Percentiles rank a stretch among this genome's conserved stretches.
phyloP scores from a whole-genome alignment of 2,888 invertebrate genomes.

The Odontocolon sp. region DNA sequence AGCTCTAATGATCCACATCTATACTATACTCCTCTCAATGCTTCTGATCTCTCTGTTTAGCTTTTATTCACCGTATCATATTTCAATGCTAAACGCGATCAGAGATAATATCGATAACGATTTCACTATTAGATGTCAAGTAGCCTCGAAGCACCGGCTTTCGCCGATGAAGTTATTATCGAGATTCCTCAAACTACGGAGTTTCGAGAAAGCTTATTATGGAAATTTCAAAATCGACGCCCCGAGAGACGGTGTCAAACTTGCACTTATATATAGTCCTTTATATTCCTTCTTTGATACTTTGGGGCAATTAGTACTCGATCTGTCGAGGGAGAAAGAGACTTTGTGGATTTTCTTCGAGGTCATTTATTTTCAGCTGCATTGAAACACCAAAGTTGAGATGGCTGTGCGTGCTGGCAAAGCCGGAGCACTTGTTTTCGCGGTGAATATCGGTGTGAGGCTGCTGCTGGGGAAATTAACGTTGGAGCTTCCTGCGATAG shows the following conservation, averaged over 20 bases:
- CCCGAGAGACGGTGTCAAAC: not conserved
- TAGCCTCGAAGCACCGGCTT: not conserved
- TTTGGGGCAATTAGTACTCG: conserved; percentile 25
- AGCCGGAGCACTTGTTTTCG: conserved; percentile 46
- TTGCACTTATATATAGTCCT: conserved; percentile 9
- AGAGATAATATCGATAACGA: not conserved
- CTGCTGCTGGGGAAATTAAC: conserved; percentile 49
- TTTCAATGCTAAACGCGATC: not conserved
- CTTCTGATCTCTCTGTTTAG: too few relatives aligned
- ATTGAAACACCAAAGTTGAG: not conserved
- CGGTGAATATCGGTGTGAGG: conserved; percentile 54
- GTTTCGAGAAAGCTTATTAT: conserved; percentile 20
- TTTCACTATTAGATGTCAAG: not conserved
- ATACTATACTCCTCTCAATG: too few relatives aligned
- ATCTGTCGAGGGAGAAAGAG: conserved; percentile 12
- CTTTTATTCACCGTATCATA: too few relatives aligned
- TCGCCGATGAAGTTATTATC: not conserved
- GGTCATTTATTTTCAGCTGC: conserved; percentile 2
- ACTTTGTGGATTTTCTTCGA: conserved; percentile 14
- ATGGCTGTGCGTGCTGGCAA: not conserved
- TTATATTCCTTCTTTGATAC: too few relatives aligned
- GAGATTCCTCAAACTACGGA: not conserved
- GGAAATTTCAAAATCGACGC: not conserved
- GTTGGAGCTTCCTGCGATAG: conserved; percentile 57
- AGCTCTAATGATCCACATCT: not conserved